Percentiles rank a stretch among this genome's conserved stretches.
Conservation (phyloP, 2,888 invertebrate genomes). For the Stenichneumon culpator region DNA sequence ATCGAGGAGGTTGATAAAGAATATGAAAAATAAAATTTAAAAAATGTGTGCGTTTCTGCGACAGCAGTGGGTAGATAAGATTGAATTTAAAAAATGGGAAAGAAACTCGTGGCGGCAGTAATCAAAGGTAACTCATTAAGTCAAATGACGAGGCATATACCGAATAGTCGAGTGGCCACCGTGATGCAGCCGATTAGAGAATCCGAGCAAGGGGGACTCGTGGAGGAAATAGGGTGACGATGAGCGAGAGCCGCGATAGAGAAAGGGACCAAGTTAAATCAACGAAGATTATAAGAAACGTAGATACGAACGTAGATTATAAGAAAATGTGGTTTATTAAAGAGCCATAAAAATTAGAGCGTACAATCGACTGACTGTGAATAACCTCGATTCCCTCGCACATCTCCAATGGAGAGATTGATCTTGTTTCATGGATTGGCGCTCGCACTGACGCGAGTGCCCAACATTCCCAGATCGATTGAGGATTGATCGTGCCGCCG, state of each 20-base stretch:
- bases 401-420: conserved; percentile 4
- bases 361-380: not conserved
- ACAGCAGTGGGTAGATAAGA: not conserved
- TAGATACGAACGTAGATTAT: not conserved
- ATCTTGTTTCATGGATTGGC: conserved; percentile 2
- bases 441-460: not conserved
- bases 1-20: not conserved
- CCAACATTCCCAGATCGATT: conserved; percentile 47
- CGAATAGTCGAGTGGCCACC: conserved; percentile 69
- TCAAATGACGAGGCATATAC: conserved; percentile 78
- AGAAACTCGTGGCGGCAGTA: conserved; percentile 9
- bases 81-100: conserved; percentile 13
- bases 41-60: not conserved
- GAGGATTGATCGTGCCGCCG: conserved; percentile 34
- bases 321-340: not conserved
- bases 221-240: conserved; percentile 48
- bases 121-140: conserved; percentile 73
- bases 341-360: conserved; percentile 4
- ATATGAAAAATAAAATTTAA: conserved; percentile 13
- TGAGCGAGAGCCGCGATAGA: conserved; percentile 43
- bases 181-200: conserved; percentile 47
- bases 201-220: conserved; percentile 48
- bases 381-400: not conserved
- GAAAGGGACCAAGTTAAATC: conserved; percentile 14
- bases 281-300: conserved; percentile 1